Conservation (phyloP, 2,888 invertebrate genomes). For the Rotaria socialis region DNA sequence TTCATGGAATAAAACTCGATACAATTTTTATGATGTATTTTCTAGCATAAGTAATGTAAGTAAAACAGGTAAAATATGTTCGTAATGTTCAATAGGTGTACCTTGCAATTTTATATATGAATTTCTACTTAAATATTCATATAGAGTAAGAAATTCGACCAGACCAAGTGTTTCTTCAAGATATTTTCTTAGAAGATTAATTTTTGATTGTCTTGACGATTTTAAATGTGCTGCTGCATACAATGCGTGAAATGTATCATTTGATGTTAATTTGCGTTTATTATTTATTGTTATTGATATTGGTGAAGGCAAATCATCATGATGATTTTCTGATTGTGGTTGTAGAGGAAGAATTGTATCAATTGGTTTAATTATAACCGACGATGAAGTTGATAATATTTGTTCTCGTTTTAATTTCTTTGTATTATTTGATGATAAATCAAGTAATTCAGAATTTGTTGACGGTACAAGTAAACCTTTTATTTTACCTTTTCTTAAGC, state of each 20-base stretch:
- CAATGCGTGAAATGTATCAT: constrained; percentile 1
- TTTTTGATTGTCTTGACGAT: constrained; percentile 18
- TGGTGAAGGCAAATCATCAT: neutral
- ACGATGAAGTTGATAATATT: neutral
- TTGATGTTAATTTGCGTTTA: constrained; percentile 32
- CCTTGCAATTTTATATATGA: constrained; percentile 29
- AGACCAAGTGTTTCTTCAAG: constrained; percentile 28
- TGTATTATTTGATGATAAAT: neutral
- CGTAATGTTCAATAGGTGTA: constrained; percentile 36
- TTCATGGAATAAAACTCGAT: constrained; percentile 16
- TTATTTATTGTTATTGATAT: neutral
- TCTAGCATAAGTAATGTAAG: constrained; percentile 27
- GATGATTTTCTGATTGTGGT: constrained; percentile 6
- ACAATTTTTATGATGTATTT: constrained; percentile 6
- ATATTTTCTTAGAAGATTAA: constrained; percentile 2
- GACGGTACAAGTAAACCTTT: constrained; percentile 22
- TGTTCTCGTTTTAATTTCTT: constrained; percentile 3
- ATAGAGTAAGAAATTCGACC: constrained; percentile 29
- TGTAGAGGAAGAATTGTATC: neutral
- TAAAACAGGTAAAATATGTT: constrained; percentile 36
- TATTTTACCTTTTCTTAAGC: constrained; percentile 35
- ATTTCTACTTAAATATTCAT: constrained; percentile 34
- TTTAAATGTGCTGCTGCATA: constrained; percentile 30
- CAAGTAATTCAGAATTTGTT: neutral
- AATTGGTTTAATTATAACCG: neutral